Percentiles rank a stretch among this genome's conserved stretches.
Evolutionary conservation across 2,113 vertebrate genomes (phyloP).

Genomic region (Chionis minor): DNA sequence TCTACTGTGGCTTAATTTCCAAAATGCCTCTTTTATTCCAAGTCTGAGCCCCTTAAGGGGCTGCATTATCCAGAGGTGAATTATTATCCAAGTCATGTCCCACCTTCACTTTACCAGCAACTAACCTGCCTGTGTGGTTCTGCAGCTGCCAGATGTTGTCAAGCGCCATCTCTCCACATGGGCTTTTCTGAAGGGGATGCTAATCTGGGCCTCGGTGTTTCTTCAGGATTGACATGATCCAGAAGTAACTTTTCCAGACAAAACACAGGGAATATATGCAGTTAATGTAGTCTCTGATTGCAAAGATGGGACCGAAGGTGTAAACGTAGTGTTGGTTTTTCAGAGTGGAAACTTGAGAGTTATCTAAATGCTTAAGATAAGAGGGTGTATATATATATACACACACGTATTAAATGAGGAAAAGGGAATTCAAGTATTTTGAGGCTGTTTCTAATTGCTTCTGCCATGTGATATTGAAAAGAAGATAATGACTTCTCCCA

Average conservation of each 20-base stretch:
- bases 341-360: neutral
- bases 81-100: neutral
- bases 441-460: neutral
- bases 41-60: neutral
- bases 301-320: neutral
- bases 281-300: neutral
- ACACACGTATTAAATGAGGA: neutral
- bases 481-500: neutral
- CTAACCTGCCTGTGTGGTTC: neutral
- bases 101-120: neutral
- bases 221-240: neutral
- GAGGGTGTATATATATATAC: neutral
- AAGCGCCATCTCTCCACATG: neutral
- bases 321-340: neutral
- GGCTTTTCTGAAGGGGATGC: neutral
- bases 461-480: neutral
- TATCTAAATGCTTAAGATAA: neutral
- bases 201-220: neutral
- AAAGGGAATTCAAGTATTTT: neutral
- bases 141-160: neutral
- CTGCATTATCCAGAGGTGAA: neutral
- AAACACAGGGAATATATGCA: neutral
- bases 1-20: neutral
- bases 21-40: neutral
- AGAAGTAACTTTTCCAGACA: neutral